A percentile compares a stretch with the other conserved stretches of the same genome.
phyloP scores from a whole-genome alignment of 2,113 vertebrate genomes.

The Mustelus asterias region DNA sequence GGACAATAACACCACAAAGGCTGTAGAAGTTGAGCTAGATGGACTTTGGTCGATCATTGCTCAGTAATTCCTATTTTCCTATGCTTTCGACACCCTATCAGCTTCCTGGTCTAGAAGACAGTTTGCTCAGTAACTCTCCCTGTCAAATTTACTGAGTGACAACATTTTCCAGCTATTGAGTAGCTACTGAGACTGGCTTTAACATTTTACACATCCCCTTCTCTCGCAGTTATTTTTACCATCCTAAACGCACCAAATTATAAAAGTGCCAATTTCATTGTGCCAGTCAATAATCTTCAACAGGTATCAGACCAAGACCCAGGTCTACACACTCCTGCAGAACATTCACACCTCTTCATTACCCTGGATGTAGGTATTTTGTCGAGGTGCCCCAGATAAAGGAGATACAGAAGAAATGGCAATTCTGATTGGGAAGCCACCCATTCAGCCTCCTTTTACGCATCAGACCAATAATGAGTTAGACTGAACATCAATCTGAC shows the following conservation, averaged over 20 bases:
- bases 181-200: not conserved
- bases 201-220: not conserved
- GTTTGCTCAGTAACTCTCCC: not conserved
- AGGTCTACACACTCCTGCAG: too few relatives aligned
- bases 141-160: not conserved
- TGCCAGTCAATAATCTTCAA: too few relatives aligned
- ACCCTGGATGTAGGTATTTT: not conserved
- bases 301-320: too few relatives aligned
- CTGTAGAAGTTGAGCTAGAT: not conserved
- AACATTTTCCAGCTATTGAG: not conserved
- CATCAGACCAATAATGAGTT: not conserved
- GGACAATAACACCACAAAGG: not conserved
- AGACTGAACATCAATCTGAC: not conserved
- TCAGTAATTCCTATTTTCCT: not conserved
- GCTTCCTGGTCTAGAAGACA: not conserved
- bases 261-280: too few relatives aligned
- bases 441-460: not conserved
- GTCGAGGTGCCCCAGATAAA: not conserved
- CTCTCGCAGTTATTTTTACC: not conserved
- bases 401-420: not conserved
- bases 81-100: not conserved
- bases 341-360: too few relatives aligned
- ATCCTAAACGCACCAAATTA: too few relatives aligned
- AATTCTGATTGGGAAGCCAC: not conserved
- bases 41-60: not conserved